A percentile compares a stretch with the other conserved stretches of the same genome.
Conservation (phyloP, 2,113 vertebrate species). For the Oceanites oceanicus region DNA sequence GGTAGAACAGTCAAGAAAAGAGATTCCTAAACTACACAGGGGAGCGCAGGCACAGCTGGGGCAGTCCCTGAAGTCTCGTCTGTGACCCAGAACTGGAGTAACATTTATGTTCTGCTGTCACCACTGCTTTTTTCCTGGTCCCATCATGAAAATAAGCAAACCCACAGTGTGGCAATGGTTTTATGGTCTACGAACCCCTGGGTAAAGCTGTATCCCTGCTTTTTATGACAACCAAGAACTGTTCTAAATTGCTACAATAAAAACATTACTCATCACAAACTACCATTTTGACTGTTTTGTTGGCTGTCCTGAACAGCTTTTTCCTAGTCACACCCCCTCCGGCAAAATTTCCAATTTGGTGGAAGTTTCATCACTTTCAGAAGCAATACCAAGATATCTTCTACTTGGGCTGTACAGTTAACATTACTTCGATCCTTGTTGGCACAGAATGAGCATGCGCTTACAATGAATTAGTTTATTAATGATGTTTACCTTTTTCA, state of each 20-base stretch:
- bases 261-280: not conserved
- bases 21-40: not conserved
- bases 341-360: accelerated
- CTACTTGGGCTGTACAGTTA: not conserved
- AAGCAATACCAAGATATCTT: not conserved
- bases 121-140: not conserved
- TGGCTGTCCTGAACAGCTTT: not conserved
- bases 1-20: too few species aligned
- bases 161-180: accelerated
- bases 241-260: not conserved
- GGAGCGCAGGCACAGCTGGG: not conserved
- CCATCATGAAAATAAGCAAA: not conserved
- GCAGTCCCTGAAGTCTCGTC: not conserved
- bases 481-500: not conserved
- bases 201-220: not conserved
- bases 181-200: not conserved
- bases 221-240: not conserved
- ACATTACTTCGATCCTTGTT: accelerated
- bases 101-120: accelerated
- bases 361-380: not conserved
- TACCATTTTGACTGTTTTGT: not conserved
- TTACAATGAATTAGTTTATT: not conserved
- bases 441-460: accelerated
- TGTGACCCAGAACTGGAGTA: too few species aligned
- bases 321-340: not conserved